A percentile compares a stretch with the other conserved stretches of the same genome.
Evolutionary conservation across 2,888 invertebrate genomes (phyloP).

Genomic region (Oegoconia quadripuncta): DNA sequence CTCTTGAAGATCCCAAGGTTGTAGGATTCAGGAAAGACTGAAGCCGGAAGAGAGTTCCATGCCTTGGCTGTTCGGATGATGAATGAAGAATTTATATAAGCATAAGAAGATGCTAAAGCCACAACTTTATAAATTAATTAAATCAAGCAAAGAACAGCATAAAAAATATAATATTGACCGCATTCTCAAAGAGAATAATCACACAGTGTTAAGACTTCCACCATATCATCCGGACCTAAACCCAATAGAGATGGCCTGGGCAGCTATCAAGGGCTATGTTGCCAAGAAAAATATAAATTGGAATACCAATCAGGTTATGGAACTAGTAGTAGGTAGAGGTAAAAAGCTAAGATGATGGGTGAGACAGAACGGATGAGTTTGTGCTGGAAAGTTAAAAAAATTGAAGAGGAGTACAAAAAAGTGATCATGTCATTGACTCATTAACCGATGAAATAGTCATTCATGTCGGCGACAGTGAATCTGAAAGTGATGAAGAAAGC

Average conservation of each 20-base stretch:
- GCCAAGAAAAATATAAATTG: slow-evolving; percentile 11
- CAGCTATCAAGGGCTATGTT: slow-evolving; percentile 10
- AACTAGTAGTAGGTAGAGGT: slow-evolving; percentile 6
- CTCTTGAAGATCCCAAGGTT: too few relatives aligned
- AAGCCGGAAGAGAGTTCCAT: too few relatives aligned
- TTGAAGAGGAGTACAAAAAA: slow-evolving; percentile 12
- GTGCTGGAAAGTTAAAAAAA: slow-evolving; percentile 9
- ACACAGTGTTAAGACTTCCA: slow-evolving; percentile 16
- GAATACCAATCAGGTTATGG: slow-evolving; percentile 2
- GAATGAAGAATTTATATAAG: too few relatives aligned
- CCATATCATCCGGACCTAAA: too few relatives aligned
- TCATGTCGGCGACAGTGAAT: slow-evolving; percentile 6
- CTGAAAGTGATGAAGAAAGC: too few relatives aligned
- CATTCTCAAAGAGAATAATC: slow-evolving; percentile 10
- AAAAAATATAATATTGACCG: slow-evolving; percentile 19
- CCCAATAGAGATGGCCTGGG: too few relatives aligned
- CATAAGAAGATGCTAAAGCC: slow-evolving; percentile 20
- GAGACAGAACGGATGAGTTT: slow-evolving; percentile 3
- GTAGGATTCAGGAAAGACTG: too few relatives aligned
- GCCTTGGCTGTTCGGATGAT: too few relatives aligned
- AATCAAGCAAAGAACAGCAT: slow-evolving; percentile 16
- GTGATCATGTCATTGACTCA: slow-evolving; percentile 4
- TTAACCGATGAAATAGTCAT: slow-evolving; percentile 6
- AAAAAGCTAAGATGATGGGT: slow-evolving; percentile 7
- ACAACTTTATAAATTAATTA: slow-evolving; percentile 23